Evolutionary conservation across 2,113 vertebrate genomes (phyloP).

Genomic region (Phaethon lepturus): DNA sequence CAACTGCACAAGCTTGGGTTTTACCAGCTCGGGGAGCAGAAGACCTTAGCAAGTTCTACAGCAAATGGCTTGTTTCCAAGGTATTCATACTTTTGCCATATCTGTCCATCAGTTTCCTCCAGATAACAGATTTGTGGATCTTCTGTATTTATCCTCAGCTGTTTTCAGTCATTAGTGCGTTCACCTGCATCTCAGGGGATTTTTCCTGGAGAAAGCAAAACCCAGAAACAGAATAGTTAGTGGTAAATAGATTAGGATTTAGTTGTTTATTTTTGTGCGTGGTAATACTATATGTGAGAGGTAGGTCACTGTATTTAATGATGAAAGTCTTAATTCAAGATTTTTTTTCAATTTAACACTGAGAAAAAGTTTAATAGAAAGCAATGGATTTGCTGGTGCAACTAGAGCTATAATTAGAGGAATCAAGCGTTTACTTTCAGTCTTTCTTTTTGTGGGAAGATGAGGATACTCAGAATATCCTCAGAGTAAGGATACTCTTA

Average conservation of each 20-base stretch:
- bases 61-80: background rate
- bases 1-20: background rate
- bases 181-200: background rate
- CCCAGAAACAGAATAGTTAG: background rate
- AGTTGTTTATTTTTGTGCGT: background rate
- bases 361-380: background rate
- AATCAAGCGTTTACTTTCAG: background rate
- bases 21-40: background rate
- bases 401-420: background rate
- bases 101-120: background rate
- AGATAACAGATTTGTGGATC: background rate
- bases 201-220: background rate
- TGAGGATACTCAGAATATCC: background rate
- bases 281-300: background rate
- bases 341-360: background rate
- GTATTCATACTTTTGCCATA: background rate
- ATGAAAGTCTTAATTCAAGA: background rate
- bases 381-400: background rate
- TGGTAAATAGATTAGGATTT: background rate
- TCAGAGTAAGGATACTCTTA: background rate
- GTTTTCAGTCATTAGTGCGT: background rate
- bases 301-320: background rate
- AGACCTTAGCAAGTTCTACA: background rate
- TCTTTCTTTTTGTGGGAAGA: background rate
- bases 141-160: background rate